Evolutionary conservation across 2,888 invertebrate species (phyloP).

Genomic region (Hipparchia semele): DNA sequence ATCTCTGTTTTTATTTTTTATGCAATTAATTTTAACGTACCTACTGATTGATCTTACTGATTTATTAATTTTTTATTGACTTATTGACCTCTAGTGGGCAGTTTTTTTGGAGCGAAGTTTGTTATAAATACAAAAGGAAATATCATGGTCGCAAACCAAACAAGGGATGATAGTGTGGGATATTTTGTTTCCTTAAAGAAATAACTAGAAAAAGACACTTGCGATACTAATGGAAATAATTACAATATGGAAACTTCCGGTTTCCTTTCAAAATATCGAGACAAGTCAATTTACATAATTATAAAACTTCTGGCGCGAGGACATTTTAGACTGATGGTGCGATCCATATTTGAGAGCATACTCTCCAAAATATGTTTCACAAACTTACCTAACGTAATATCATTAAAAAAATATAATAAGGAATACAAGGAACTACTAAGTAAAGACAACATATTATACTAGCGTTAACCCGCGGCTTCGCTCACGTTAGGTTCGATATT

Average conservation of each 20-base stretch:
- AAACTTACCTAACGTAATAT: too few species aligned
- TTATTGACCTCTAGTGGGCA: background rate
- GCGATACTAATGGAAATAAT: background rate
- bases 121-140: constrained; percentile 9
- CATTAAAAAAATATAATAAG: background rate
- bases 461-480: too few species aligned
- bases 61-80: background rate
- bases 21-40: background rate
- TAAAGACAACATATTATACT: background rate
- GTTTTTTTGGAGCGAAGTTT: constrained; percentile 3
- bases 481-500: too few species aligned
- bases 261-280: background rate
- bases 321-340: too few species aligned
- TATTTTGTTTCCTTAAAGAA: background rate
- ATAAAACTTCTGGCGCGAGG: too few species aligned
- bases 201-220: background rate
- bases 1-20: background rate
- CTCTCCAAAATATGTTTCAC: too few species aligned
- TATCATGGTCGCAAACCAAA: background rate
- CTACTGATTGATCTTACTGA: background rate
- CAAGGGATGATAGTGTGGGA: background rate
- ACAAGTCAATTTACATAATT: background rate
- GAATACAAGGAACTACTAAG: background rate
- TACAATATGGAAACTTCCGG: background rate
- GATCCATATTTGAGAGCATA: too few species aligned